Percentiles rank a stretch among this genome's conserved stretches.
Evolutionary conservation across 2,888 invertebrate genomes (phyloP).

Genomic region (Drosophila kokeensis): DNA sequence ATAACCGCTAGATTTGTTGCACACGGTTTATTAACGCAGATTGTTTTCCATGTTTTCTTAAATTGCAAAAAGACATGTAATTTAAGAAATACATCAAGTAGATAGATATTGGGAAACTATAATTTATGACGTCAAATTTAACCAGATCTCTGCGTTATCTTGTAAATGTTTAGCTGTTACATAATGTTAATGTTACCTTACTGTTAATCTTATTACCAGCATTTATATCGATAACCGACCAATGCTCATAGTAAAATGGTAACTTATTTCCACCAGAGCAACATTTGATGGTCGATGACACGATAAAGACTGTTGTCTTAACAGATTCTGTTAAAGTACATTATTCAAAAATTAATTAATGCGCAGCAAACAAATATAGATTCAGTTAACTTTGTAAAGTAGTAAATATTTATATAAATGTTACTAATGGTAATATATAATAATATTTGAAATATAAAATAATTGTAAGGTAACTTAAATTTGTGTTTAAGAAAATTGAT

Average conservation of each 20-base stretch:
- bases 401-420: background rate
- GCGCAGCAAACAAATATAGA: background rate
- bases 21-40: background rate
- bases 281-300: background rate
- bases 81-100: background rate
- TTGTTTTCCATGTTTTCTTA: background rate
- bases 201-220: conserved; percentile 14
- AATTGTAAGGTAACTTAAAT: background rate
- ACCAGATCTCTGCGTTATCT: conserved; percentile 17
- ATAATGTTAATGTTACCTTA: conserved; percentile 3
- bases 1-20: too few species aligned
- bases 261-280: background rate
- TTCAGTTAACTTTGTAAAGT: background rate
- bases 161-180: background rate
- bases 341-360: too few species aligned
- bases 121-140: conserved; percentile 9
- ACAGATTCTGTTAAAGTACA: conserved; percentile 6
- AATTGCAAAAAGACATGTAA: background rate
- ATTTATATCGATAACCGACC: conserved; percentile 15
- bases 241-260: background rate
- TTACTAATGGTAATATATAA: background rate
- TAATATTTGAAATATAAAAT: background rate
- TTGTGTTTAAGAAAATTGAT: background rate
- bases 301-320: background rate
- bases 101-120: background rate